Evolutionary conservation across 2,113 vertebrate genomes (phyloP).

Genomic region (Emydocephalus ijimae): DNA sequence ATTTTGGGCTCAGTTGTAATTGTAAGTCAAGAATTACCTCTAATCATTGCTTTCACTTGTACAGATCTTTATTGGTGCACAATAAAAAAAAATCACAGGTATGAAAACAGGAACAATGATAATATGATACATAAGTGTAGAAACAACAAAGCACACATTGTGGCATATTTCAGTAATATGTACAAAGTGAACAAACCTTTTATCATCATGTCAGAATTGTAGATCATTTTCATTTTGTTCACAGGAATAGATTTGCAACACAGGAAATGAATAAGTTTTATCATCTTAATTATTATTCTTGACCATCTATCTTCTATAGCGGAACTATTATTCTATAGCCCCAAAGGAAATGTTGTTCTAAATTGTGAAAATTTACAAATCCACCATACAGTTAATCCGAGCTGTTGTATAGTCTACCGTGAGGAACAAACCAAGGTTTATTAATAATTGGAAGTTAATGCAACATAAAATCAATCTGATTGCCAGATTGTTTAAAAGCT

Average conservation of each 20-base stretch:
- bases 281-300: not conserved
- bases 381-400: not conserved
- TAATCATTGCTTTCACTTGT: not conserved
- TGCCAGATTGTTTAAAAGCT: slow-evolving; percentile 30
- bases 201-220: not conserved
- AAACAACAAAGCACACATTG: not conserved
- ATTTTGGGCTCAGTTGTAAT: not conserved
- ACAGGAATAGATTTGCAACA: not conserved
- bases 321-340: not conserved
- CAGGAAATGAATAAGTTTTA: not conserved
- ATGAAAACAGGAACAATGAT: not conserved
- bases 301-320: not conserved
- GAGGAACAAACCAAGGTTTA: slow-evolving; percentile 2
- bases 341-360: not conserved
- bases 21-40: not conserved
- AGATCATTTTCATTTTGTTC: not conserved
- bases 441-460: slow-evolving; percentile 33
- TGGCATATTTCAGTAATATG: not conserved
- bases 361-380: not conserved
- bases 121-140: not conserved
- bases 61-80: not conserved
- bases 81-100: not conserved
- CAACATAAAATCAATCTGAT: slow-evolving; percentile 18
- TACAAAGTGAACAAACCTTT: not conserved
- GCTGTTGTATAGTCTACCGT: not conserved